These are phyloP conservation scores for Phenacoccus solenopsis DNA, from an alignment of 1,140 invertebrate genomes.

Conservation along the genomic window DNA sequence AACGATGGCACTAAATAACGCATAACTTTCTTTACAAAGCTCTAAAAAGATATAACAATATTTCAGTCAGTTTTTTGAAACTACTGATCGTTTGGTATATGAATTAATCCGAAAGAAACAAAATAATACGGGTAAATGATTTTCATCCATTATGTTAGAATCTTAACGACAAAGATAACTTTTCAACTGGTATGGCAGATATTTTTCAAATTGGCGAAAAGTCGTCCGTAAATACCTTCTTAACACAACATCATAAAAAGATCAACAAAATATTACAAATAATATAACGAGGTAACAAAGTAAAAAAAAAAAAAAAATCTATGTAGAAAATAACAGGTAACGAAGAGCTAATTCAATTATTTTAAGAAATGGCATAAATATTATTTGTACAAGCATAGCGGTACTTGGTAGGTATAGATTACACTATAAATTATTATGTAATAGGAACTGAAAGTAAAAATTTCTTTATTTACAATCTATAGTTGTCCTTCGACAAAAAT, in stretches of 20 bases:
- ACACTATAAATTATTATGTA: not conserved
- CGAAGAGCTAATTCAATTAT: not conserved
- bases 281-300: not conserved
- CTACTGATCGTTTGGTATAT: too few species aligned
- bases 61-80: not conserved
- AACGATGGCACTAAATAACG: not conserved
- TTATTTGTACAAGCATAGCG: not conserved
- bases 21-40: constrained; percentile 4
- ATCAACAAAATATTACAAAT: not conserved
- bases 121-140: too few species aligned
- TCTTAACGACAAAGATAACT: too few species aligned
- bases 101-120: too few species aligned
- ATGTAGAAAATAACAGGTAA: not conserved
- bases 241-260: too few species aligned
- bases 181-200: too few species aligned
- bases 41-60: not conserved
- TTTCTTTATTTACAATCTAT: too few species aligned
- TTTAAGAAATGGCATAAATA: not conserved
- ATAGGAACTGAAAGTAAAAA: not conserved
- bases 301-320: not conserved
- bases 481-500: too few species aligned
- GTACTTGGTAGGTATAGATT: too few species aligned
- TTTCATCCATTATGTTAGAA: too few species aligned
- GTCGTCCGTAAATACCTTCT: too few species aligned
- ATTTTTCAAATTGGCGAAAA: too few species aligned